Percentiles rank a stretch among this genome's conserved stretches.
phyloP scores from a whole-genome alignment of 2,113 vertebrate genomes.

The Anhinga anhinga region DNA sequence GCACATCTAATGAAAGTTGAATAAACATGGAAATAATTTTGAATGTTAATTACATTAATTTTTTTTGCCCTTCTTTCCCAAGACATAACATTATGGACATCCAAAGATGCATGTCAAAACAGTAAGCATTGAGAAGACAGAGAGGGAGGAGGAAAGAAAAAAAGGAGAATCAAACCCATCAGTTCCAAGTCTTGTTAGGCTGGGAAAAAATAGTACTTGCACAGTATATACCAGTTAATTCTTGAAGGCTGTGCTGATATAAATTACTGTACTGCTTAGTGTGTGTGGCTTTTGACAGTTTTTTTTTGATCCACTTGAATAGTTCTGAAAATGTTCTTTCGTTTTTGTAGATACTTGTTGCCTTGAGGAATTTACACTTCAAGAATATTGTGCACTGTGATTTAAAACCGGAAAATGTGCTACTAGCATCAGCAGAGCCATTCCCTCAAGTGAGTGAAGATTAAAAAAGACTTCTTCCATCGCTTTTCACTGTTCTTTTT shows the following conservation, averaged over 20 bases:
- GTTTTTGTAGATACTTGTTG: constrained; percentile 91
- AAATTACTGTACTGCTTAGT: neutral
- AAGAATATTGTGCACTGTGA: constrained; percentile 99
- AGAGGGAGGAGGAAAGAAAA: rapidly evolving
- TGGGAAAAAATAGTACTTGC: neutral
- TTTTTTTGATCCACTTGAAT: neutral
- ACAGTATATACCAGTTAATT: neutral
- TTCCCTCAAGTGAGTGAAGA: constrained; percentile 88
- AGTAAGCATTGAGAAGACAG: neutral
- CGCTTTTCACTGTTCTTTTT: neutral
- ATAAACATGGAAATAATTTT: neutral
- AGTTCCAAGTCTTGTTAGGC: neutral
- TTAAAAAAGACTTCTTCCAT: neutral
- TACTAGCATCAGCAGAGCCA: constrained; percentile 95
- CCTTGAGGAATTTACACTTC: constrained; percentile 96
- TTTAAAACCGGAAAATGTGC: constrained; percentile 96
- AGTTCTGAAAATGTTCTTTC: neutral
- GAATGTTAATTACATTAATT: neutral
- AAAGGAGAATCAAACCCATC: neutral
- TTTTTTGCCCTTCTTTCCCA: neutral
- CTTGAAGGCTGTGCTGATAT: neutral
- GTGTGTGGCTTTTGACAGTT: neutral
- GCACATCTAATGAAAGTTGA: neutral
- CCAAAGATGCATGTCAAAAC: neutral
- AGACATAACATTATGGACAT: neutral